phyloP scores from a whole-genome alignment of 92 coral and sea anemone genomes.

The Palythoa grandis region DNA sequence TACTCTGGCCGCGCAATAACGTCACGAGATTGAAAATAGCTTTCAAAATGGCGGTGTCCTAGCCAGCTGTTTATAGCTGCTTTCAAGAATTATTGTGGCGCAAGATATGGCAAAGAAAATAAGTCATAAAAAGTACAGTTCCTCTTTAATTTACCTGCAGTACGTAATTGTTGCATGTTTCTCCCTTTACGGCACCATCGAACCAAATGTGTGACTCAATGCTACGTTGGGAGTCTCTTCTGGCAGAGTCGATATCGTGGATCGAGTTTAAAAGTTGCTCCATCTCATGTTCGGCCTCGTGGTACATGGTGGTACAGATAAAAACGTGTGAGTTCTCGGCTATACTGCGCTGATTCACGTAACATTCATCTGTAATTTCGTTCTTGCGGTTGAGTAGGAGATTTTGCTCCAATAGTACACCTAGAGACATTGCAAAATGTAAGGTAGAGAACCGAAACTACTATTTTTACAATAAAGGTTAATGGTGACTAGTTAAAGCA shows the following conservation, averaged over 20 bases:
- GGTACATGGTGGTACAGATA: constrained; percentile 99
- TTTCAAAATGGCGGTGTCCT: too few species aligned
- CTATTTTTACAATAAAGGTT: not conserved
- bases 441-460: not conserved
- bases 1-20: too few species aligned
- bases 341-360: constrained; percentile 70
- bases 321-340: constrained; percentile 82
- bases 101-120: too few species aligned
- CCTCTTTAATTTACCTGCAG: constrained; percentile 53
- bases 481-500: too few species aligned
- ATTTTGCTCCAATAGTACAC: constrained; percentile 86
- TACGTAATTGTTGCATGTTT: constrained; percentile 85
- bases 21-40: too few species aligned
- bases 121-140: not conserved
- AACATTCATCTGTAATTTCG: constrained; percentile 79
- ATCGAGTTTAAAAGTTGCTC: constrained; percentile 90
- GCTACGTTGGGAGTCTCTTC: constrained; percentile 69
- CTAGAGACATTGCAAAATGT: constrained; percentile 36
- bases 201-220: constrained; percentile 97
- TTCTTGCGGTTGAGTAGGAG: constrained; percentile 90
- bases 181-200: constrained; percentile 96
- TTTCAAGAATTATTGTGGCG: too few species aligned
- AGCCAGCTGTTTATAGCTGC: too few species aligned
- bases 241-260: constrained; percentile 88
- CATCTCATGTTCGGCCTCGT: constrained; percentile 92